Evolutionary conservation across 1,140 invertebrate genomes (phyloP), one percentile per base, ranked within the genome.

Genomic region (Pseudomyrmex gracilis): DNA sequence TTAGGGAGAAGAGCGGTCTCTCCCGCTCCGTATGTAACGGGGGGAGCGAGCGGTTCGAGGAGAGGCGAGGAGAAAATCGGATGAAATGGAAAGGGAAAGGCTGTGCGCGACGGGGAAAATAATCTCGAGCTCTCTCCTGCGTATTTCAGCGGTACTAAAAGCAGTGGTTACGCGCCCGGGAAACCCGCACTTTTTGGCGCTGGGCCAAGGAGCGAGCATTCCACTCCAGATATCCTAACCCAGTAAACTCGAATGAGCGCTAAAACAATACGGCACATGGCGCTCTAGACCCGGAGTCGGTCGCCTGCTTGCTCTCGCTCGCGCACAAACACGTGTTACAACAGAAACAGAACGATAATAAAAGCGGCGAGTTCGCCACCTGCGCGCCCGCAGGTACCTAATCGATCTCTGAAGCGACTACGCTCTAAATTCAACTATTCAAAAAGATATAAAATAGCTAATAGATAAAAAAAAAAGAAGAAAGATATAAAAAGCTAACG

Each of bases 141-240:
- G 80, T 90, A 88, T 85, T 88, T 90, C 84, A 82, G 51, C 68
- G 70, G 73, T 74, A 84, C 88, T 88, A 88, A 91, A 88, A 90
- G 68, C 83, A 83, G 84, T 67, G 89, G 87, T 91, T 91, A 90
- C 85, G 85, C 82, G 85, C 34, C 87, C 66, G 89, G 87, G 60
- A 91, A 90, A 89, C 77, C 88, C 89, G 73, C 84, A 86, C 55
- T 68, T 84, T 85, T 89, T 90, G 89, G 88, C 83, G n/a, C 17
- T 9, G 45, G 34, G 87, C 89, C 90, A 90, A 67, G 49, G 45
- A 74, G 73, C 74, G 64, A 43, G 24, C 57, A 83, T 85, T 84
- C 87, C 67, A 84, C 70, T 82, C 80, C 60, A 73, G 71, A 85
- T 85, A 84, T 64, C 85, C 80, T 87, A 89, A 89, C 89, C 89